Percentiles rank a stretch among this genome's conserved stretches.
phyloP scores from a whole-genome alignment of 2,113 vertebrate species.

The Hydrolagus affinis region DNA sequence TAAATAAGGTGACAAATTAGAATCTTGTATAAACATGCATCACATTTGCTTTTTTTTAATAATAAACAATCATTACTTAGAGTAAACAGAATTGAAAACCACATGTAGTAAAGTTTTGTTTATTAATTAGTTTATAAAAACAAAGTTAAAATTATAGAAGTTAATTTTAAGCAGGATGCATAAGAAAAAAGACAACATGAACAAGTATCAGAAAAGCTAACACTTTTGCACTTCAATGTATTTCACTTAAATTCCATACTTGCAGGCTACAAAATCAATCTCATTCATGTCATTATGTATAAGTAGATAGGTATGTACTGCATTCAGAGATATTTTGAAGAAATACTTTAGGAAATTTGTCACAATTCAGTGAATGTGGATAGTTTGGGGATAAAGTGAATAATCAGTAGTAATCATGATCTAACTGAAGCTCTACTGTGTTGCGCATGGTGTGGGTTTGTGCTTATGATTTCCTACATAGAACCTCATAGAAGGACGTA shows the following conservation, averaged over 20 bases:
- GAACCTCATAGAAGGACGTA: too few relatives aligned
- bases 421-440: not conserved
- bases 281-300: not conserved
- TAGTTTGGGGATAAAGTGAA: not conserved
- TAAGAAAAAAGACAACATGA: not conserved
- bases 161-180: too few relatives aligned
- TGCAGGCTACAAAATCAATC: not conserved
- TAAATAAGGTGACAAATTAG: too few relatives aligned
- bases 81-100: not conserved
- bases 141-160: not conserved
- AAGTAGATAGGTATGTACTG: not conserved
- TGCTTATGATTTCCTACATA: too few relatives aligned
- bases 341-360: not conserved
- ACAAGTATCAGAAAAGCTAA: not conserved
- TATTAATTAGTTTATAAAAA: not conserved
- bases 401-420: not conserved
- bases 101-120: not conserved
- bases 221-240: not conserved
- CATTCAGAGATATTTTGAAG: not conserved
- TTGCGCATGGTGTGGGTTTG: not conserved
- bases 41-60: not conserved
- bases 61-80: constrained; percentile 13
- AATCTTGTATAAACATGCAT: not conserved
- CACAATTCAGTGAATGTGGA: not conserved
- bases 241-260: not conserved